Evolutionary conservation across 2,888 invertebrate species (phyloP), one percentile per base, ranked within the genome.

Genomic region (Andrena marginata): DNA sequence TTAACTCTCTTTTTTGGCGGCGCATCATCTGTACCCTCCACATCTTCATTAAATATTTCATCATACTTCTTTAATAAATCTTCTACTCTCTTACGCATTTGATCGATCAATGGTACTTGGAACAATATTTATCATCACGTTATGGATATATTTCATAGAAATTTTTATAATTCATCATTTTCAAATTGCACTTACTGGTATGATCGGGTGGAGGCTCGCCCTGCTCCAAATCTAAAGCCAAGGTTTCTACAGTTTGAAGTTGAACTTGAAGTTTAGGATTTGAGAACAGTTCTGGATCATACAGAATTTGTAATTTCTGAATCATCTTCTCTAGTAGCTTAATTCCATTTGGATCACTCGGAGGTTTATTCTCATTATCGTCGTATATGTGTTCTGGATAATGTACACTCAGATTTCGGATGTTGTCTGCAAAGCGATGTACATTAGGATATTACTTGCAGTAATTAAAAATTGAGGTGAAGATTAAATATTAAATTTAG

Each of bases 141-240:
- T 26, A 10, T 20, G 6, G n/a, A 13, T 0, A 3, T 13, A n/a
- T 23, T 56, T 65, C n/a, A 5, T 23, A 59, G 0, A 26, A 56
- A 20, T 5, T 33, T 49, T n/a, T 64, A 2, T 51, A 16, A n/a
- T 42, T 59, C 6, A 8, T 35, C 3, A 59, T 5, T 35, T 20
- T n/a, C n/a, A 42, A 62, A 65, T 23, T 26, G 10, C 51, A 72
- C 80, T 84, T 71, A 90, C 90, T 16, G 16, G 90, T 89, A 4
- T 42, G 5, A 70, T 91, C 88, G 1, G 8, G 4, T 4, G 84
- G 78, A 1, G 48, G 48, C 4, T 67, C 42, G 2, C 20, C 56
- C 8, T 77, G n/a, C 10, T 87, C 81, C 5, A 77, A 76, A 7
- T 91, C 87, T 65, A 91, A 63, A 23, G 89, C 90, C n/a, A 91